Base-by-base conservation (phyloP, 2,797 vertebrate genomes). In the Lutjanus campechanus region DNA sequence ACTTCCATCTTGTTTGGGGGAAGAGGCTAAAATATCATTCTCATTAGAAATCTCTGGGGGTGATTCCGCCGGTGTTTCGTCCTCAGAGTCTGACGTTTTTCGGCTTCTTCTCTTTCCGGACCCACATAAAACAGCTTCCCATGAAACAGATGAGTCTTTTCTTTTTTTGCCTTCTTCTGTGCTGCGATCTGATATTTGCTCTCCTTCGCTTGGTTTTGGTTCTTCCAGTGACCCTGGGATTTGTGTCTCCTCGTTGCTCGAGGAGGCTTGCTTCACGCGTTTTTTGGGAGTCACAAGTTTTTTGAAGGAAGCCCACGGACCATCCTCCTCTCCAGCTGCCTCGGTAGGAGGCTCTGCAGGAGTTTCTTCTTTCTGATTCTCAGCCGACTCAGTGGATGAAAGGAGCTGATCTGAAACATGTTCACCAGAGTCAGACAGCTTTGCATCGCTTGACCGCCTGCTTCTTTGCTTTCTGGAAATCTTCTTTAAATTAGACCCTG, bases 121-220 rank as follows among this genome's bases (percentile, higher is more conserved):
- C 0, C 97, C 96, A 82, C 98, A 99, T 65, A 99, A 95, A 78
- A 99, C 93, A 1, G 97, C 95, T 78, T 99, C 98, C 98, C 98
- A 99, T 11, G 97, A 97, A 70, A 97, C 95, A 0, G 96, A 95
- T 0, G 96, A 96, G n/a, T 98, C 97, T 67, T 97, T 97, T 79
- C 95, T 96, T 91, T 96, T 97, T 89, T 94, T 97, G 0, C 94
- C 95, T 16, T 98, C 97, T 49, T 98, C 97, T 2, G 85, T 89
- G 81, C 85, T 95, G 81, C 88, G 92, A 81, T 97, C 95, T 66
- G 89, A 89, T 76, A 94, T 93, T 19, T 91, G 95, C 69, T 96
- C 96, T 13, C 95, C 94, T 1, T 93, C 93, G 11, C 61, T 91
- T 70, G 91, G 88, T 90, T 95, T 97, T 13, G 77, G 40, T 64